Evolutionary conservation across 2,797 vertebrate species (phyloP).

Genomic region (Gambusia yucatana): DNA sequence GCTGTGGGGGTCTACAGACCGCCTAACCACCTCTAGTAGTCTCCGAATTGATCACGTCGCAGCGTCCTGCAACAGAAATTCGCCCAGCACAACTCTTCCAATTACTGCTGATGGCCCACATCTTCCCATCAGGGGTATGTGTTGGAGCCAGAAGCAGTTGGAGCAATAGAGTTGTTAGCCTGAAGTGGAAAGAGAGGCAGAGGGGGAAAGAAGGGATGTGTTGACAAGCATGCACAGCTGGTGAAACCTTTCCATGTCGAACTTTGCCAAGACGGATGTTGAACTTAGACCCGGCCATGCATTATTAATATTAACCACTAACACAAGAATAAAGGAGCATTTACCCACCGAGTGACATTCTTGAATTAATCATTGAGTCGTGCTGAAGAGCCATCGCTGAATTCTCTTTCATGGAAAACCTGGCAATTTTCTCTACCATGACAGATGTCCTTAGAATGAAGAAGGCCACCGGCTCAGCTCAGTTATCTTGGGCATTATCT

Average conservation of each 20-base stretch:
- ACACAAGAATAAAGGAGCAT: slow-evolving; percentile 78
- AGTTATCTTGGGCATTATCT: slow-evolving; percentile 61
- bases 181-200: slow-evolving; percentile 30
- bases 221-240: slow-evolving; percentile 52
- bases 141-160: slow-evolving; percentile 33
- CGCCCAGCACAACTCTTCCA: slow-evolving; percentile 70
- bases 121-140: slow-evolving; percentile 57
- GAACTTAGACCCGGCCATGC: slow-evolving; percentile 68
- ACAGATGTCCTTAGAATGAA: slow-evolving; percentile 67
- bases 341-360: slow-evolving; percentile 73
- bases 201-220: slow-evolving; percentile 49
- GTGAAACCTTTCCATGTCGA: slow-evolving; percentile 46
- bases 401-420: slow-evolving; percentile 71
- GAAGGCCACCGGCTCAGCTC: slow-evolving; percentile 43
- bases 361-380: slow-evolving; percentile 81
- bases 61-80: slow-evolving; percentile 61
- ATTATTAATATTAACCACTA: slow-evolving; percentile 83
- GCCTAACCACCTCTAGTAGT: slow-evolving; percentile 50
- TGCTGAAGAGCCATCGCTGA: slow-evolving; percentile 59
- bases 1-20: slow-evolving; percentile 45
- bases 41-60: slow-evolving; percentile 58
- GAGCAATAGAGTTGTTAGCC: slow-evolving; percentile 29
- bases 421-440: slow-evolving; percentile 71
- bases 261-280: slow-evolving; percentile 77
- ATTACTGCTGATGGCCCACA: slow-evolving; percentile 73